Conservation (phyloP, 2,797 vertebrate species). For the Tadarida brasiliensis region DNA sequence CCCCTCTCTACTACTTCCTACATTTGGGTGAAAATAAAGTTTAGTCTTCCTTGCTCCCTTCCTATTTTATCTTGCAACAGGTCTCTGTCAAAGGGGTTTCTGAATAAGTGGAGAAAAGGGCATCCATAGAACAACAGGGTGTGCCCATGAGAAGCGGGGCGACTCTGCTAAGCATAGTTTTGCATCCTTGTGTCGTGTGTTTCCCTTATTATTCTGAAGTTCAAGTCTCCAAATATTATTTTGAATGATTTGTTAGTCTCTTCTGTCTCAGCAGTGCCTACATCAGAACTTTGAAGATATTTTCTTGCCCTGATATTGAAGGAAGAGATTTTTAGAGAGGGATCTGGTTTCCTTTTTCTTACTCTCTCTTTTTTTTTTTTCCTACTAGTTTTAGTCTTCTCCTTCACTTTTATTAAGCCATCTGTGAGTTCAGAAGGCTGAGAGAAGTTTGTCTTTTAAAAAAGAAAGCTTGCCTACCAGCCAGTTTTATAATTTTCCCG, state of each 20-base stretch:
- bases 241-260: constrained; percentile 31
- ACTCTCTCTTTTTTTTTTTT: neutral
- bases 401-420: constrained; percentile 67
- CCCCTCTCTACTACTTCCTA: neutral
- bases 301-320: neutral
- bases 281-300: constrained; percentile 1
- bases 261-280: neutral
- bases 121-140: neutral
- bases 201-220: neutral
- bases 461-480: constrained; percentile 75
- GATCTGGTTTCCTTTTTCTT: constrained; percentile 57
- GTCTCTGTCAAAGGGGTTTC: neutral
- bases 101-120: neutral
- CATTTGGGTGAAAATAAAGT: neutral
- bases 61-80: neutral
- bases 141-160: neutral
- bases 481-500: constrained; percentile 76
- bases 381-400: constrained; percentile 51
- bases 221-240: constrained; percentile 19
- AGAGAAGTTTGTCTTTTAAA: constrained; percentile 69
- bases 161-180: neutral
- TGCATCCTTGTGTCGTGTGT: neutral
- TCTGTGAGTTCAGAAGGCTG: constrained; percentile 77
- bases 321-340: constrained; percentile 59
- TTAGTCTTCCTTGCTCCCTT: neutral